phyloP scores from a whole-genome alignment of 2,888 invertebrate species.

The Lacanobia wlatinum region DNA sequence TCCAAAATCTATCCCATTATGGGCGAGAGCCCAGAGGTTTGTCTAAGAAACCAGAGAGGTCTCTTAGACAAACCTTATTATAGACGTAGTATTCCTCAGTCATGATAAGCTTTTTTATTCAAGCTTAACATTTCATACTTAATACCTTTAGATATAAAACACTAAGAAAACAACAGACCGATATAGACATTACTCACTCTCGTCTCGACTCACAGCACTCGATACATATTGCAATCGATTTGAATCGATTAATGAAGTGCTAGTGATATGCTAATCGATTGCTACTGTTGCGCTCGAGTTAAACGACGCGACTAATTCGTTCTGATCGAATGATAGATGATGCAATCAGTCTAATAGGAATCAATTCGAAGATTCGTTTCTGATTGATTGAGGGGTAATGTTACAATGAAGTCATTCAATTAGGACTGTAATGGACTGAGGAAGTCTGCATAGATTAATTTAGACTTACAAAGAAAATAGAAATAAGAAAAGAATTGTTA shows the following conservation, averaged over 20 bases:
- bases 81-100: too few species aligned
- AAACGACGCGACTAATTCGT: constrained; percentile 57
- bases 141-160: not conserved
- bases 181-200: constrained; percentile 11
- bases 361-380: constrained; percentile 56
- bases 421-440: constrained; percentile 21
- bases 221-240: constrained; percentile 74
- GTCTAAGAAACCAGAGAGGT: too few species aligned
- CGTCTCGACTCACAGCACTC: constrained; percentile 46
- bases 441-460: constrained; percentile 6
- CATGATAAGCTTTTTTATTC: not conserved
- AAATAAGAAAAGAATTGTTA: too few species aligned
- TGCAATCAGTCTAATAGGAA: constrained; percentile 56
- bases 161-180: not conserved
- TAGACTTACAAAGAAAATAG: not conserved
- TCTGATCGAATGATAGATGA: constrained; percentile 58
- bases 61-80: not conserved
- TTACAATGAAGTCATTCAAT: constrained; percentile 54
- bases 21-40: too few species aligned
- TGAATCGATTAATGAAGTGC: constrained; percentile 83
- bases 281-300: constrained; percentile 53
- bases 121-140: not conserved
- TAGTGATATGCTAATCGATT: constrained; percentile 85
- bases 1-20: too few species aligned
- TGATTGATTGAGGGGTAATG: constrained; percentile 51